phyloP scores from a whole-genome alignment of 2,113 vertebrate genomes.

The Phalacrocorax aristotelis region DNA sequence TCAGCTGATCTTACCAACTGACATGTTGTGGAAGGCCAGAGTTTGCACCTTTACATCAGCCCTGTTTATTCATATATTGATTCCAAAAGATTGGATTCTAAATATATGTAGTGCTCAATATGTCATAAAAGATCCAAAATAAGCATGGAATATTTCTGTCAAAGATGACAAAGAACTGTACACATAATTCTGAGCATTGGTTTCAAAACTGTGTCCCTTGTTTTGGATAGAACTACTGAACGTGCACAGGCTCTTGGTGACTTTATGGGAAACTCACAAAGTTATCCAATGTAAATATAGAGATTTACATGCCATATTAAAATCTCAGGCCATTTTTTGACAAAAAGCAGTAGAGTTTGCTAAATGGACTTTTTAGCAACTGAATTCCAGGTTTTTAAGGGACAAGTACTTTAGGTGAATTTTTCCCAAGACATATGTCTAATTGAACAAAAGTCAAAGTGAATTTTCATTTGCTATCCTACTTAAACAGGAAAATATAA shows the following conservation, averaged over 20 bases:
- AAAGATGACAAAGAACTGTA: background rate
- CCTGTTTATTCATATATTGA: rapidly evolving
- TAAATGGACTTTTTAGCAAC: background rate
- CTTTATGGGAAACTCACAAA: background rate
- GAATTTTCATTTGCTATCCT: background rate
- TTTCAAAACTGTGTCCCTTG: background rate
- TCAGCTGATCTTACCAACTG: background rate
- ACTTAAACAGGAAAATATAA: background rate
- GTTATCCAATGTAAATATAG: background rate
- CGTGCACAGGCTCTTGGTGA: background rate
- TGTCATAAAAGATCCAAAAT: background rate
- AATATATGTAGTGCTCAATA: background rate
- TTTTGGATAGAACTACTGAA: background rate
- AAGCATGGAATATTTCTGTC: background rate
- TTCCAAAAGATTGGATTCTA: background rate
- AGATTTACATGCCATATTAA: rapidly evolving
- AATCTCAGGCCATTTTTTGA: background rate
- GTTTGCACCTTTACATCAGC: background rate
- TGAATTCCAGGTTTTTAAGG: background rate
- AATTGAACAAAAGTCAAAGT: background rate
- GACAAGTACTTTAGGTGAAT: background rate
- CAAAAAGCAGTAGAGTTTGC: background rate
- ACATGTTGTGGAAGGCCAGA: background rate
- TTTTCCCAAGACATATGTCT: background rate
- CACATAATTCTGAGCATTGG: background rate